These are phyloP conservation scores for Drosophila affinis DNA, from an alignment of 2,888 invertebrate genomes.

Conservation along the genomic window DNA sequence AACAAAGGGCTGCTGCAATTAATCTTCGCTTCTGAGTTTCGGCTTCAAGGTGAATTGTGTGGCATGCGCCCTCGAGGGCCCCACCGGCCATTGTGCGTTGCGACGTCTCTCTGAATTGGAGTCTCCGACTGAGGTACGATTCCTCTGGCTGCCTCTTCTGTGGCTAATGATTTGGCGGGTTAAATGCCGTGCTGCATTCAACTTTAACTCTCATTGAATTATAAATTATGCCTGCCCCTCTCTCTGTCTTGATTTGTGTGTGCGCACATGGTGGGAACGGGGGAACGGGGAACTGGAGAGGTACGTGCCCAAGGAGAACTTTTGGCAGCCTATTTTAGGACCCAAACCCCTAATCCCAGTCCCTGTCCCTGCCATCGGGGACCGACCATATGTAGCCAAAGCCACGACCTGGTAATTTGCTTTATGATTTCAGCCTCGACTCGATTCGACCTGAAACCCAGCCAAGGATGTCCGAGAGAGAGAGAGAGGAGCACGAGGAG, in stretches of 20 bases:
- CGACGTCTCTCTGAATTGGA: constrained; percentile 1
- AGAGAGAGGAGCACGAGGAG: background rate
- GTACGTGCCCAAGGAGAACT: constrained; percentile 62
- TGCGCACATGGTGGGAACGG: constrained; percentile 1
- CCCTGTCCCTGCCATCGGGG: background rate
- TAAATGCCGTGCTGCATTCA: constrained; percentile 69
- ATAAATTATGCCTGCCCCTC: constrained; percentile 65
- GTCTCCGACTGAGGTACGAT: constrained; percentile 8
- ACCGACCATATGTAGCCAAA: constrained; percentile 45
- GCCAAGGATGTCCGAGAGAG: constrained; percentile 29
- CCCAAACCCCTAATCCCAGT: background rate
- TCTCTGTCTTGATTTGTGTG: constrained; percentile 15
- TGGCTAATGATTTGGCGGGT: constrained; percentile 46
- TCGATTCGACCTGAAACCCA: constrained; percentile 22
- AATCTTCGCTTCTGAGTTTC: constrained; percentile 77
- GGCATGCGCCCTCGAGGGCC: constrained; percentile 72
- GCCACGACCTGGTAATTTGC: constrained; percentile 70
- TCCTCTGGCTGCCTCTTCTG: constrained; percentile 7
- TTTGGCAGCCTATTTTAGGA: constrained; percentile 68
- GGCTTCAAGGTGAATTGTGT: constrained; percentile 78
- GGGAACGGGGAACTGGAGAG: constrained; percentile 18
- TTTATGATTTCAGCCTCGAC: constrained; percentile 60
- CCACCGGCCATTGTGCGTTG: constrained; percentile 22
- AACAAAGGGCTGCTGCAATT: constrained; percentile 78
- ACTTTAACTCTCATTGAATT: constrained; percentile 79